These are phyloP conservation scores for Eremobia ochroleuca DNA, from an alignment of 2,888 invertebrate genomes.

Conservation along the genomic window DNA sequence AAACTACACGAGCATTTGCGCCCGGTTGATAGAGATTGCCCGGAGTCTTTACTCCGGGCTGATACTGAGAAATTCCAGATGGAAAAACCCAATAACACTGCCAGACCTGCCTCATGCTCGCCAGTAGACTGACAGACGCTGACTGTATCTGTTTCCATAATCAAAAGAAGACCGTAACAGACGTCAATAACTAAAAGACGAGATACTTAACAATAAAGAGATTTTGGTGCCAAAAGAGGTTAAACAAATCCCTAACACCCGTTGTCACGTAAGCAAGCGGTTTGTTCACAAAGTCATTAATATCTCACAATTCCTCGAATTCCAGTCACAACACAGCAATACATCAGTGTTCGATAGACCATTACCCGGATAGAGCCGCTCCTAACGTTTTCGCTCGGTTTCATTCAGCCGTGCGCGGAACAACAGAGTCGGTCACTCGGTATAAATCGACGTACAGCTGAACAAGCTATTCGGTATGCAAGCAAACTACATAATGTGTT, in stretches of 20 bases:
- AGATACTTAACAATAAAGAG: neutral
- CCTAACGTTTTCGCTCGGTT: constrained; percentile 27
- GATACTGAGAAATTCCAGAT: too few species aligned
- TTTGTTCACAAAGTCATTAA: constrained; percentile 35
- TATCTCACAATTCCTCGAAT: constrained; percentile 6
- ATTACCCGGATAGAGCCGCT: constrained; percentile 34
- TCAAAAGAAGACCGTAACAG: neutral
- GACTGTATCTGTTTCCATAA: too few species aligned
- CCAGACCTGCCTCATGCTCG: too few species aligned
- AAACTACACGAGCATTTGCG: too few species aligned
- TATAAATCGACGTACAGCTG: constrained; percentile 2
- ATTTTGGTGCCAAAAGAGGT: neutral
- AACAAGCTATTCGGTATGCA: neutral
- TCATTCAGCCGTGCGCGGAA: constrained; percentile 45
- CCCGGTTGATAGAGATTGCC: too few species aligned
- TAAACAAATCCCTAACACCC: too few species aligned
- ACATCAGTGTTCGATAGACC: constrained; percentile 40
- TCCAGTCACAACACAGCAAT: constrained; percentile 38
- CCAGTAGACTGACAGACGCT: too few species aligned
- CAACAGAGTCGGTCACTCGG: constrained; percentile 37
- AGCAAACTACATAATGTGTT: neutral
- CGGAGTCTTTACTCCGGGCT: too few species aligned
- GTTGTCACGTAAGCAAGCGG: constrained; percentile 13
- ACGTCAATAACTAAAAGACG: neutral
- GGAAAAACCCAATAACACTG: too few species aligned